Conservation (phyloP, 37 sponge, comb jelly and placozoan species). For the Cladorhizidae sp. region DNA sequence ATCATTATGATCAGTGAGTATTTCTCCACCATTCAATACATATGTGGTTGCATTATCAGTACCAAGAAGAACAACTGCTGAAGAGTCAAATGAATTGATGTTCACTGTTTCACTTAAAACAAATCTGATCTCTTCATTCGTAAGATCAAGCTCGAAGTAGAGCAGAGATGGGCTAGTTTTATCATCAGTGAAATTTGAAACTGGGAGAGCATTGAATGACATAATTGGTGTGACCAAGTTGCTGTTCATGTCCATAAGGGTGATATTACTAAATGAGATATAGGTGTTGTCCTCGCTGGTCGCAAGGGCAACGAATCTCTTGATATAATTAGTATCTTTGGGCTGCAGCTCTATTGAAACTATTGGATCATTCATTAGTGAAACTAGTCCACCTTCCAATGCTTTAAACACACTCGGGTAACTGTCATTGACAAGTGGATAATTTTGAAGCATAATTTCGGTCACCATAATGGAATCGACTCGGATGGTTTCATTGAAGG, state of each 20-base stretch:
- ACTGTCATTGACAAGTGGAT: slow-evolving; percentile 1
- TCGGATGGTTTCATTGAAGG: slow-evolving; percentile 80
- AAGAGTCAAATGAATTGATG: slow-evolving; percentile 67
- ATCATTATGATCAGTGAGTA: slow-evolving; percentile 19
- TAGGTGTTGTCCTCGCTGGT: slow-evolving; percentile 69
- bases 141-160: slow-evolving; percentile 72
- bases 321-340: slow-evolving; percentile 83
- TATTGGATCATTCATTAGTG: slow-evolving; percentile 55
- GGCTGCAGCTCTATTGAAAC: slow-evolving; percentile 57
- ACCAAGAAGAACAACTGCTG: slow-evolving; percentile 27
- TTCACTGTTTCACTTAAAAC: slow-evolving; percentile 86
- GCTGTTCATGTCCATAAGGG: slow-evolving; percentile 71
- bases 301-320: slow-evolving; percentile 71
- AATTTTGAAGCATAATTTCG: slow-evolving; percentile 69
- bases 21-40: slow-evolving; percentile 61
- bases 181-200: slow-evolving; percentile 62
- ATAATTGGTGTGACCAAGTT: slow-evolving; percentile 63
- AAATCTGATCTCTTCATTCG: slow-evolving; percentile 62
- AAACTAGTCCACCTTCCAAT: slow-evolving; percentile 36
- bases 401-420: slow-evolving; percentile 1
- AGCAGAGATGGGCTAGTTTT: slow-evolving; percentile 64
- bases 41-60: slow-evolving; percentile 1
- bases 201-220: slow-evolving; percentile 25
- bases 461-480: slow-evolving; percentile 48
- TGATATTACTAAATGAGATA: slow-evolving; percentile 53